Base-by-base conservation (phyloP, 2,113 vertebrate genomes). In the Rhea pennata region DNA sequence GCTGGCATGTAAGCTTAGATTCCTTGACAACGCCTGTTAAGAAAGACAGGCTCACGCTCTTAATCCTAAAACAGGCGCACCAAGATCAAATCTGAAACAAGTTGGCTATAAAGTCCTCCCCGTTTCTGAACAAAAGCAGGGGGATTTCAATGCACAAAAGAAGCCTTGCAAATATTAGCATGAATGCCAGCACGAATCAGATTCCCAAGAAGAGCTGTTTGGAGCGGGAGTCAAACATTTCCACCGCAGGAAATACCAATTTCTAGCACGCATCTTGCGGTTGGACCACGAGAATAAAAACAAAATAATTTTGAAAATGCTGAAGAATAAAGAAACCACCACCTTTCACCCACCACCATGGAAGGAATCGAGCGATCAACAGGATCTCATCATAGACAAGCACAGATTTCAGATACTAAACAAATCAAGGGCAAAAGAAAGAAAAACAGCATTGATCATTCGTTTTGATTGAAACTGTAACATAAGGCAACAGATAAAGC, bases 401-500 rank as follows among this genome's bases (percentile, higher is more conserved):
- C 96, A 96, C 95, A 97, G 95, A 97, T 97, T 98, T 98, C 98
- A 98, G 97, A 95, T 96, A 98, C 97, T 98, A 97, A 92, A 97
- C 58, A 97, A 98, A 97, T 94, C 84, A 92, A 97, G 95, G 97
- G 97, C 88, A 97, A 97, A 96, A 98, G 94, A 98, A 97, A 98
- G 96, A 98, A 91, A 98, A 98, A 96, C 72, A 91, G 84, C 83
- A 93, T 97, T 94, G 95, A 98, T 98, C 84, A 96, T 48, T 83
- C 48, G 77, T 97, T 96, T 84, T 82, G 54, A 94, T 66, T 91
- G 87, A 46, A 90, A 92, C 7, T 22, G 72, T 92, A 72, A 85
- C 21, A 95, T 88, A 96, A 88, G 54, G 87, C 83, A 97, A 96
- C 21, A 93, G 39, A 51, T 39, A 88, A 87, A 93, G 82, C 29